Percentiles rank a stretch among this genome's conserved stretches.
phyloP scores from a whole-genome alignment of 1,140 invertebrate genomes.

The Anoplolepis gracilipes region DNA sequence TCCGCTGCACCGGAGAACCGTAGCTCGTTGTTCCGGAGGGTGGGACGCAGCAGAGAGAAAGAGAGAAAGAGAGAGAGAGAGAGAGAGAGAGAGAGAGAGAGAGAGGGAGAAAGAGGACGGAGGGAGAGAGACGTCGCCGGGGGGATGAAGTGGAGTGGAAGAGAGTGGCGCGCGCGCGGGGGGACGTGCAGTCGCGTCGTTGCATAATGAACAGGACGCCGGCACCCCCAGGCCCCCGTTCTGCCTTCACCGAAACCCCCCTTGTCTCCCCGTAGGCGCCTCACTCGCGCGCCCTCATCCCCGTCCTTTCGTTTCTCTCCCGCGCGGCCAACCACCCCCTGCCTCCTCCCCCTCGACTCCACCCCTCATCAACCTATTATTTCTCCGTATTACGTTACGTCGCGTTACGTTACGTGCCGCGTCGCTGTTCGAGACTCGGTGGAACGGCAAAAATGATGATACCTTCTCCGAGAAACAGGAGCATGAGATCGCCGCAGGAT shows the following conservation, averaged over 20 bases:
- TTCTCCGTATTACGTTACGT: constrained; percentile 82
- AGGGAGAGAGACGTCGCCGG: constrained; percentile 51
- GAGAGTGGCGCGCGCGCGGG: constrained; percentile 58
- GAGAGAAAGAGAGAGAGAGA: too few species aligned
- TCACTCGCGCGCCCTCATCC: constrained; percentile 52
- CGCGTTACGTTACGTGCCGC: constrained; percentile 79
- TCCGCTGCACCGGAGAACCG: constrained; percentile 74
- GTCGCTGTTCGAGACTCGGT: constrained; percentile 72
- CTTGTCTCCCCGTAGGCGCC: constrained; percentile 63
- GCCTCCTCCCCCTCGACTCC: constrained; percentile 56
- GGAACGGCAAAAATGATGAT: constrained; percentile 72
- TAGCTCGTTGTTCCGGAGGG: constrained; percentile 70
- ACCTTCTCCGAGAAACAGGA: constrained; percentile 63
- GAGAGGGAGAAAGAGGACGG: not conserved
- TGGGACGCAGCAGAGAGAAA: constrained; percentile 19
- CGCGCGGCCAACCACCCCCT: constrained; percentile 32
- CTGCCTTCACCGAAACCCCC: constrained; percentile 59
- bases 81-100: too few species aligned
- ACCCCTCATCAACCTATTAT: constrained; percentile 81
- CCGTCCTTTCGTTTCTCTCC: constrained; percentile 55
- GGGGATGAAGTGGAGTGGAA: constrained; percentile 56
- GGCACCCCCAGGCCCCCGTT: constrained; percentile 63
- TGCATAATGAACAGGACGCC: constrained; percentile 84
- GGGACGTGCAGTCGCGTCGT: constrained; percentile 74
- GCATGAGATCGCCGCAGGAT: constrained; percentile 45